Evolutionary conservation across 2,113 vertebrate species (phyloP).

Genomic region (Muntiacus muntjak): DNA sequence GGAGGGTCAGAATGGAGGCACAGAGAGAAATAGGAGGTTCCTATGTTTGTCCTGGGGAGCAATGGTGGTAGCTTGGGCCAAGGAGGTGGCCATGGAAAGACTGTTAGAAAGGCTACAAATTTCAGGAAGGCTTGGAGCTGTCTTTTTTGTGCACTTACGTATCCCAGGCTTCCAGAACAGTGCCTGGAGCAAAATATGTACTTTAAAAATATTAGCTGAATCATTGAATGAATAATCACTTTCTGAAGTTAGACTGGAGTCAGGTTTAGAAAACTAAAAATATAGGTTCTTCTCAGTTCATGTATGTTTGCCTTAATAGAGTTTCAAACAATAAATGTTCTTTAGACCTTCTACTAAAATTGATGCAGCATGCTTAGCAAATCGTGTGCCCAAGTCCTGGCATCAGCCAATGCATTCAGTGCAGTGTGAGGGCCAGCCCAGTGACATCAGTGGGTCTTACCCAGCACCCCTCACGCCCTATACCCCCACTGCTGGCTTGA

Average conservation of each 20-base stretch:
- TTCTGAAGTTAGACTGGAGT: not conserved
- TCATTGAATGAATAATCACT: not conserved
- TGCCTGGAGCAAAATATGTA: not conserved
- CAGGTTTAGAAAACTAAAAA: not conserved
- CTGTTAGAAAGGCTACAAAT: not conserved
- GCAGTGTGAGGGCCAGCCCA: no score
- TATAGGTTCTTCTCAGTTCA: not conserved
- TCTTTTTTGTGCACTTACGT: not conserved
- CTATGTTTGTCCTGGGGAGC: not conserved
- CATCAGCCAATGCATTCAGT: not conserved
- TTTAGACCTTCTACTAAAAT: not conserved
- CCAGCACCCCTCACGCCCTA: not conserved
- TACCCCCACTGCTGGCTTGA: not conserved
- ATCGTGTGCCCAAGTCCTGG: fast-evolving
- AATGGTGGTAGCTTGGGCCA: not conserved
- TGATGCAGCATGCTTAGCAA: not conserved
- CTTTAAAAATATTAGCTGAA: not conserved
- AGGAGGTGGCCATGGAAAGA: no score
- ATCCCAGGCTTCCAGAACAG: not conserved
- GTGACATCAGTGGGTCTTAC: not conserved
- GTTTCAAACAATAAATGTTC: not conserved
- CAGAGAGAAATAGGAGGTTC: not conserved
- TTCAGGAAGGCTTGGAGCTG: not conserved
- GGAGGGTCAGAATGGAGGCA: not conserved
- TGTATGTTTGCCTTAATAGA: not conserved